phyloP scores from a whole-genome alignment of 2,797 vertebrate species.

The Heteromormyrus szaboi region DNA sequence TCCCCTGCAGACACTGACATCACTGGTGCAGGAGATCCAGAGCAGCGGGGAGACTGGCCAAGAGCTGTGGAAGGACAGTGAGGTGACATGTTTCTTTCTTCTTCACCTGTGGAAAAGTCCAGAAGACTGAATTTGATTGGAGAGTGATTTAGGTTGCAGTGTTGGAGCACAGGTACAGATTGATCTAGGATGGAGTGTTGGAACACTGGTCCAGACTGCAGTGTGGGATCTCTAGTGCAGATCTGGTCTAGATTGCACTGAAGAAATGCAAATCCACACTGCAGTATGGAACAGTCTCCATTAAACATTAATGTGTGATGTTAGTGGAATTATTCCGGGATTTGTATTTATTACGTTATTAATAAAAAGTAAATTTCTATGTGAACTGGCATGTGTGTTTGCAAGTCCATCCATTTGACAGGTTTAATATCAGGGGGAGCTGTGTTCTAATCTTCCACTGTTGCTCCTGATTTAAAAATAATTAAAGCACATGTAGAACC shows the following conservation, averaged over 20 bases:
- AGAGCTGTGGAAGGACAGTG: slow-evolving; percentile 78
- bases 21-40: slow-evolving; percentile 77
- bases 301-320: not conserved
- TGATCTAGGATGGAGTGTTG: not conserved
- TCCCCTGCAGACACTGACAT: slow-evolving; percentile 68
- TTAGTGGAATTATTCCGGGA: not conserved
- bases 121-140: not conserved
- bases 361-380: not conserved
- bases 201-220: not conserved
- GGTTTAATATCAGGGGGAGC: not conserved
- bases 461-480: not conserved
- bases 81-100: slow-evolving; percentile 60
- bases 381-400: not conserved
- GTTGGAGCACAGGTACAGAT: slow-evolving; percentile 13
- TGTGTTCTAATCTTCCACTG: not conserved
- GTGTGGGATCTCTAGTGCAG: not conserved
- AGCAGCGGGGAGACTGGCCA: slow-evolving; percentile 66
- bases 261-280: not conserved
- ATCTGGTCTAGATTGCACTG: not conserved
- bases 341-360: not conserved
- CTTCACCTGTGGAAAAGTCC: not conserved
- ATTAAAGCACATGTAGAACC: not conserved
- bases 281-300: not conserved
- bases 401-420: not conserved
- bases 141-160: slow-evolving; percentile 33